Evolutionary conservation across 2,888 invertebrate genomes (phyloP), one percentile per base, ranked within the genome.

Genomic region (Dryobota labecula): DNA sequence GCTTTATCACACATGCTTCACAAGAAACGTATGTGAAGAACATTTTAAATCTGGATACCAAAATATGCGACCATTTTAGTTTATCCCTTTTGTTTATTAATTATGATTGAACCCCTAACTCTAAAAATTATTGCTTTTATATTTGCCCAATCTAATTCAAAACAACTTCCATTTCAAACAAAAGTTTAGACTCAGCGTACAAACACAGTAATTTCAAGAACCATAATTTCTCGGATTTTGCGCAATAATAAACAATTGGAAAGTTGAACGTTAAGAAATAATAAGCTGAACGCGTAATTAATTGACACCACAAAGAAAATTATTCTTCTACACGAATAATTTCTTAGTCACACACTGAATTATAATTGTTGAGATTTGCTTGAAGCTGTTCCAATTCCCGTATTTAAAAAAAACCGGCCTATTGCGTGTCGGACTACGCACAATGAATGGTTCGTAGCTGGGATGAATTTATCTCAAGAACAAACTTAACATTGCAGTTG

Each of bases 241-340:
- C 60, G 27, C 49, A 64, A 70, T 81, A 83, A 67, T 74, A 69
- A 76, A 74, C 54, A 74, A 82, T 70, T 68, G 47, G 74, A 75
- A 84, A 69, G 54, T 72, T 69, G 38, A 43, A 67, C 47, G 36
- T 45, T 61, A 45, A 73, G 72, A 76, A 79, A 73, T 83, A 72
- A 69, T 82, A 76, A 73, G 53, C 56, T 58, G 49, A 76, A 73
- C 68, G 68, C 13, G 79, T 82, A 83, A 84, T 84, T 74, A 84
- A 79, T 58, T 33, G 56, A 67, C 56, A 73, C 80, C 72, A 62
- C 76, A 82, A 68, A 74, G 60, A 45, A 83, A 79, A 60, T 74
- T 70, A 64, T 78, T 30, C 51, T 73, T 47, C 30, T n/a, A 63
- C 57, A 41, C 60, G 47, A 79, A 82, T 73, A 76, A 82, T 72